These are phyloP conservation scores for Cantharis flavilabris DNA, from an alignment of 2,888 invertebrate species.

Conservation along the genomic window DNA sequence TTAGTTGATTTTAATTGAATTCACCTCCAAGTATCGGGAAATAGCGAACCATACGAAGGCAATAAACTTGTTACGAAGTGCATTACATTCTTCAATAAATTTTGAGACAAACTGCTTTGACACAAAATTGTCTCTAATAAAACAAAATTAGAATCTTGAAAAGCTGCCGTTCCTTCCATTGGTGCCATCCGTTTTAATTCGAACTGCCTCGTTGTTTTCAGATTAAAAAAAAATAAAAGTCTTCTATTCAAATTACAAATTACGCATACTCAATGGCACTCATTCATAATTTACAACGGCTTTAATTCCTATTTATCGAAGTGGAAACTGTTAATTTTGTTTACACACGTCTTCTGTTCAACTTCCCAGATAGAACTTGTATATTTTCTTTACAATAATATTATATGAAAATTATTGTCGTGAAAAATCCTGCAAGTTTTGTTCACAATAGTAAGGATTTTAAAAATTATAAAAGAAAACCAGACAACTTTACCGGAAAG, in stretches of 20 bases:
- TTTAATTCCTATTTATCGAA: neutral
- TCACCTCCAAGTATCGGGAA: slow-evolving; percentile 27
- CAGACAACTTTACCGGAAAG: no score
- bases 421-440: neutral
- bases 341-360: neutral
- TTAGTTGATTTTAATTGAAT: slow-evolving; percentile 46
- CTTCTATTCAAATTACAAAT: neutral
- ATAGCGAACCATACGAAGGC: slow-evolving; percentile 4
- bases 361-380: neutral
- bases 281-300: neutral
- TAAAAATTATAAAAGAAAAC: neutral
- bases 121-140: neutral
- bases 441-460: neutral
- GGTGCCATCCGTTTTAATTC: neutral
- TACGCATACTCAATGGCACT: neutral
- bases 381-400: neutral
- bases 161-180: neutral
- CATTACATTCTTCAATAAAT: neutral
- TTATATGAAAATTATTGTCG: neutral
- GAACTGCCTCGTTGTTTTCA: neutral
- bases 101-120: neutral
- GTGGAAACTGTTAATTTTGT: neutral
- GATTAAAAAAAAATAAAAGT: neutral
- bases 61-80: slow-evolving; percentile 5
- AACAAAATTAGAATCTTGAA: slow-evolving; percentile 1